A percentile compares a stretch with the other conserved stretches of the same genome.
Conservation (phyloP, 2,888 invertebrate species). For the Lysandra coridon region DNA sequence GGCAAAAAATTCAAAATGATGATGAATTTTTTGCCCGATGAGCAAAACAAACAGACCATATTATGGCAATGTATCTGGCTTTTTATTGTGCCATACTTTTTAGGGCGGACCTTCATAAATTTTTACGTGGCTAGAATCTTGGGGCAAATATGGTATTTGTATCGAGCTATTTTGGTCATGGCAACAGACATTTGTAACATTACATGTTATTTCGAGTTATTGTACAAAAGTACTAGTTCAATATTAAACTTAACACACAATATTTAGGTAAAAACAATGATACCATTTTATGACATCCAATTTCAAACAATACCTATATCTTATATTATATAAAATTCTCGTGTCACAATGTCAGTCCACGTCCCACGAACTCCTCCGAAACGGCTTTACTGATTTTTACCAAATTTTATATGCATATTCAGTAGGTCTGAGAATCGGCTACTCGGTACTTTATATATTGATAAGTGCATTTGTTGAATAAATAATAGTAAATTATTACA, state of each 20-base stretch:
- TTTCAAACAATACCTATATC: too few relatives aligned
- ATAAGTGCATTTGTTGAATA: too few relatives aligned
- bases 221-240: neutral
- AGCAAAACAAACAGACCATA: neutral
- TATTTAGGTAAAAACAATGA: too few relatives aligned
- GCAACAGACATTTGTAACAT: neutral
- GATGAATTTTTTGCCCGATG: neutral
- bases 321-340: too few relatives aligned
- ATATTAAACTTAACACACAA: neutral
- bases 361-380: too few relatives aligned
- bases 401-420: too few relatives aligned
- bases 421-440: too few relatives aligned
- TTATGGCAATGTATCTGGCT: neutral
- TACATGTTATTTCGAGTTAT: neutral
- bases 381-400: too few relatives aligned
- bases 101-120: slow-evolving; percentile 6
- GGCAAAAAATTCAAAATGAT: neutral
- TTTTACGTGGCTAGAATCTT: slow-evolving; percentile 9
- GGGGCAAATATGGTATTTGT: neutral
- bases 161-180: neutral
- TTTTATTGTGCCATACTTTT: slow-evolving; percentile 7
- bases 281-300: too few relatives aligned
- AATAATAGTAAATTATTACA: too few relatives aligned
- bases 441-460: too few relatives aligned
- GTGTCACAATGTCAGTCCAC: too few relatives aligned